Evolutionary conservation across 2,113 vertebrate species (phyloP), one percentile per base, ranked within the genome.

Genomic region (Micronycteris hirsuta): DNA sequence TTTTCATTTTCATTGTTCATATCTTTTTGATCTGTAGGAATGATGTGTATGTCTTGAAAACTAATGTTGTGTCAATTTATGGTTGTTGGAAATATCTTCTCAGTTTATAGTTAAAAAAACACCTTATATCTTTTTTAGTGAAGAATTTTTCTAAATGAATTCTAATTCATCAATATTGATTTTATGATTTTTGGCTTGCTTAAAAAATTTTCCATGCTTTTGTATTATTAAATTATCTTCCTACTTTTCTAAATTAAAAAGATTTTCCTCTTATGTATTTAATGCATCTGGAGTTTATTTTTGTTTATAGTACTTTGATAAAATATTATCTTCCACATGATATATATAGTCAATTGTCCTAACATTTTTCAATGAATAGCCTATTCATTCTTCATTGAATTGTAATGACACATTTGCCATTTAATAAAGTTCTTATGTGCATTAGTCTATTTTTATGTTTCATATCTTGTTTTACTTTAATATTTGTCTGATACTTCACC

Each of bases 281-380:
- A 77, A 73, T 73, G 52, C 41, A 81, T 77, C 67, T 82, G 58
- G 20, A 74, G 73, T 73, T 93, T 93, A 87, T 63, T 89, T 95
- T 88, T 93, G 22, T 84, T 90, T 93, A 49, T 2, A 87, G 12
- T 73, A 67, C 77, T 45, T 61, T 95, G 41, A 92, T 81, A 43
- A 41, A 94, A 65, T 74, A 28, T 93, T 54, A 77, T 85, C 36
- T 85, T 81, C 41, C 65, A 77, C 22, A 58, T 58, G 56, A 58
- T 76, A 65, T 96, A 17, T 36, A 43, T 26, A 81, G 58, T 38
- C 28, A 43, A 10, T 85, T 96, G 31, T 45, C n/a, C 31, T 54
- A 36, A 52, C 14, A 96, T 74, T n/a, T 80, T 95, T 77, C 56
- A 61, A 11, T 61, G 20, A 93, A 71, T 33, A 92, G 24, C 12